Base-by-base conservation (phyloP, 2,888 invertebrate genomes). In the Ferdinandea cuprea region DNA sequence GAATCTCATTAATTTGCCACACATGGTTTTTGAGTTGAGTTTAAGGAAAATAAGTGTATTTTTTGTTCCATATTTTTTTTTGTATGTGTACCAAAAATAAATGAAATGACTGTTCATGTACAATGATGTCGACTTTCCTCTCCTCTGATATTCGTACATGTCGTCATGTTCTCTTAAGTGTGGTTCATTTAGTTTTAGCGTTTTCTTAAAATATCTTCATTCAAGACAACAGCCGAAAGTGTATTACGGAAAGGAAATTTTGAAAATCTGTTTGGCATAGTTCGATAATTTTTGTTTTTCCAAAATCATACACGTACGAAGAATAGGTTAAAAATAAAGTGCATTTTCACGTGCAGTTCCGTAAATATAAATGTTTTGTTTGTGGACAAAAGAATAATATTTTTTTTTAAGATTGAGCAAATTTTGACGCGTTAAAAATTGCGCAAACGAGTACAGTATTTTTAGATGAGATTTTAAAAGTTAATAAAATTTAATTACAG, bases 141-240 rank as follows among this genome's bases (percentile, higher is more conserved):
- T 28, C 6, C 46, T 21, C 17, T 35, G 13, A 44, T 68, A 21
- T 52, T 30, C 59, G 15, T 66, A 37, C 44, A 54, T 68, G 37
- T 50, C 46, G 50, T 21, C 17, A 44, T 52, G 48, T 28, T 65
- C 56, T 68, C 54, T 40, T 61, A 68, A 63, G 48, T 72, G 54
- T 46, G 28, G 15, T 56, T 72, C n/a, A 52, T 21, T 72, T 59
- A 58, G 59, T 56, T 46, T n/a, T 78, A 37, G 46, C 30, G 61
- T 8, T 78, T 83, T 83, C 83, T 63, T 78, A 73, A 83, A 83
- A 83, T 83, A 83, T 42, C 77, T 63, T 66, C 54, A 66, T 15
- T 72, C 15, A 54, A 77, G 61, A 72, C 66, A 30, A 42, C 9
- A 42, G 50, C 44, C 44, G 50, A 40, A 48, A 52, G 19, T 17